Percentiles rank a stretch among this genome's conserved stretches.
Evolutionary conservation across 2,888 invertebrate species (phyloP).

Genomic region (Podotricha telesiphe): DNA sequence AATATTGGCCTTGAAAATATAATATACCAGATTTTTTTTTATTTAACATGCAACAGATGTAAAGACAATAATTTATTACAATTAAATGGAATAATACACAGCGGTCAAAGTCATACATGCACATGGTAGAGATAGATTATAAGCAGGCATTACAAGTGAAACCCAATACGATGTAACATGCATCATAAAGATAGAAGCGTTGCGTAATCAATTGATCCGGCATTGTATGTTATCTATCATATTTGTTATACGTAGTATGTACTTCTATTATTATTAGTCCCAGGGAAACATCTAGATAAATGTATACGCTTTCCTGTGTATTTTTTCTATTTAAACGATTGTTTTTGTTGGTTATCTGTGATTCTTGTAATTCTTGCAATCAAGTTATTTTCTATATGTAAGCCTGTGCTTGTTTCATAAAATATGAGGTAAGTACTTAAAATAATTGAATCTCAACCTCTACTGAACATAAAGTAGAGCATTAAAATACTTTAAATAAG

Average conservation of each 20-base stretch:
- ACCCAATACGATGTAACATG: slow-evolving; percentile 12
- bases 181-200: slow-evolving; percentile 16
- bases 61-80: neutral
- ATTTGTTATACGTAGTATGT: slow-evolving; percentile 1
- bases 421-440: neutral
- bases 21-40: too few relatives aligned
- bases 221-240: slow-evolving; percentile 7
- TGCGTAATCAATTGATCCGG: slow-evolving; percentile 11
- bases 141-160: neutral
- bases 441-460: too few relatives aligned
- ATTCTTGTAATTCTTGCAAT: neutral
- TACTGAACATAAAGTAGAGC: too few relatives aligned
- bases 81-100: neutral
- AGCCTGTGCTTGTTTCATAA: neutral
- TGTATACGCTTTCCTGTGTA: neutral
- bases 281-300: neutral
- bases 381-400: neutral
- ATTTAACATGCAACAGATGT: too few relatives aligned
- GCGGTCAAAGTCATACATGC: neutral
- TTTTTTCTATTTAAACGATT: neutral
- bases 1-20: too few relatives aligned
- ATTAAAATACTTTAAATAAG: neutral
- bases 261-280: neutral
- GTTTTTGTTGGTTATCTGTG: neutral
- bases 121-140: slow-evolving; percentile 3